These are phyloP conservation scores for Hemicrepidius hirtus DNA, from an alignment of 2,888 invertebrate genomes.

Conservation along the genomic window DNA sequence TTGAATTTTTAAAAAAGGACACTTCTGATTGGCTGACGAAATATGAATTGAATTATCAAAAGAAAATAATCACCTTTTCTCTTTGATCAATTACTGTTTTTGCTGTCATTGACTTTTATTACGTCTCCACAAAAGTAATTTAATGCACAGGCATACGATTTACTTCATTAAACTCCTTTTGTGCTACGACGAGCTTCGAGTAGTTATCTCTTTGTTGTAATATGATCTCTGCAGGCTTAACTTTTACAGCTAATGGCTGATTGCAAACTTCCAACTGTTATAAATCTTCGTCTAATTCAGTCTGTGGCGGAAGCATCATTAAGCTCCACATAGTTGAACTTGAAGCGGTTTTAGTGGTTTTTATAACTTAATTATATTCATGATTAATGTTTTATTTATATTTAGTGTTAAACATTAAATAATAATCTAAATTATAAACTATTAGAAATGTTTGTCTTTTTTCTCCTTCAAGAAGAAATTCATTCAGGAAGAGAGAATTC, in stretches of 20 bases:
- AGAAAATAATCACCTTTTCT: too few species aligned
- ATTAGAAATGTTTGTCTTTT: too few species aligned
- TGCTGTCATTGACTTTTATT: not conserved
- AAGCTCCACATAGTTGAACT: slow-evolving; percentile 4
- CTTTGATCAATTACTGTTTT: not conserved
- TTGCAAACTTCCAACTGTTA: slow-evolving; percentile 15
- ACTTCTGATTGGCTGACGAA: too few species aligned
- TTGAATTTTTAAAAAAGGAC: too few species aligned
- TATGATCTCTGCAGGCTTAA: slow-evolving; percentile 22
- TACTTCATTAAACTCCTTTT: slow-evolving; percentile 29
- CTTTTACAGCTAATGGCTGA: slow-evolving; percentile 9
- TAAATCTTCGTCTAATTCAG: slow-evolving; percentile 19
- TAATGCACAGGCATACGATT: slow-evolving; percentile 13
- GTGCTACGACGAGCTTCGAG: not conserved
- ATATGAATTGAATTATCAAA: too few species aligned
- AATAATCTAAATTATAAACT: too few species aligned
- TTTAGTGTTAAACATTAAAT: too few species aligned
- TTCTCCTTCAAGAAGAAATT: too few species aligned
- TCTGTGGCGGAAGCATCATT: not conserved
- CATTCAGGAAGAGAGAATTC: too few species aligned
- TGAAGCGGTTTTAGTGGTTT: not conserved
- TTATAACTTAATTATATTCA: too few species aligned
- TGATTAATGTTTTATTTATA: too few species aligned
- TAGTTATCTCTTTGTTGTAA: slow-evolving; percentile 19
- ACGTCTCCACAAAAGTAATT: slow-evolving; percentile 11